A percentile compares a stretch with the other conserved stretches of the same genome.
These are phyloP conservation scores for Copidosoma floridanum DNA, from an alignment of 1,140 invertebrate genomes.

Conservation along the genomic window DNA sequence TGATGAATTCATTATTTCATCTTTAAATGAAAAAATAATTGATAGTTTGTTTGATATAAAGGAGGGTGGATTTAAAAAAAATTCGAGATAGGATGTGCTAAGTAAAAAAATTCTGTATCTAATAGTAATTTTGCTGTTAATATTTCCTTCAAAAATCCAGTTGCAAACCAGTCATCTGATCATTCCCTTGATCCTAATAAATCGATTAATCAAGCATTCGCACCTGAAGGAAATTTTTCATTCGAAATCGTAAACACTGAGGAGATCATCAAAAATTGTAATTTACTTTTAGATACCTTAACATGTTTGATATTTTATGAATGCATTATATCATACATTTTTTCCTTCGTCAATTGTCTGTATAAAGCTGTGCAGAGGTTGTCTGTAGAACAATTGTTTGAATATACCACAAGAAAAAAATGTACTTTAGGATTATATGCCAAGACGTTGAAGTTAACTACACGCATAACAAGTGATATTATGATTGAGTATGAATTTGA, in stretches of 20 bases:
- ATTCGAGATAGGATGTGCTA: background rate
- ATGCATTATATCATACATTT: background rate
- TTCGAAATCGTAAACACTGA: background rate
- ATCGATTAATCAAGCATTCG: background rate
- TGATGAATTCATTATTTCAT: background rate
- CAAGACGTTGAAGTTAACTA: background rate
- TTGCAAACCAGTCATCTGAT: background rate
- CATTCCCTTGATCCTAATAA: background rate
- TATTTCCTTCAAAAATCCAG: background rate
- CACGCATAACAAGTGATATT: background rate
- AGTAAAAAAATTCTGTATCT: background rate
- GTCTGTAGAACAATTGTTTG: background rate
- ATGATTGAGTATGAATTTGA: background rate
- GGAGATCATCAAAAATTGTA: too few relatives aligned
- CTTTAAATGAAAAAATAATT: background rate
- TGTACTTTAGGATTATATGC: background rate
- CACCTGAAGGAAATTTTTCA: background rate
- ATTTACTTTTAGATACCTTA: too few relatives aligned
- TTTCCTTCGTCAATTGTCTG: background rate
- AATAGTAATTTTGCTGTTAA: background rate
- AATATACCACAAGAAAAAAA: background rate
- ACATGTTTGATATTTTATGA: too few relatives aligned
- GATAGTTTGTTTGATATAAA: background rate
- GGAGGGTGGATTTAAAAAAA: background rate
- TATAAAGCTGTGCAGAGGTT: background rate